Conservation (phyloP, 2,797 vertebrate species). For the Cossypha polioptera region DNA sequence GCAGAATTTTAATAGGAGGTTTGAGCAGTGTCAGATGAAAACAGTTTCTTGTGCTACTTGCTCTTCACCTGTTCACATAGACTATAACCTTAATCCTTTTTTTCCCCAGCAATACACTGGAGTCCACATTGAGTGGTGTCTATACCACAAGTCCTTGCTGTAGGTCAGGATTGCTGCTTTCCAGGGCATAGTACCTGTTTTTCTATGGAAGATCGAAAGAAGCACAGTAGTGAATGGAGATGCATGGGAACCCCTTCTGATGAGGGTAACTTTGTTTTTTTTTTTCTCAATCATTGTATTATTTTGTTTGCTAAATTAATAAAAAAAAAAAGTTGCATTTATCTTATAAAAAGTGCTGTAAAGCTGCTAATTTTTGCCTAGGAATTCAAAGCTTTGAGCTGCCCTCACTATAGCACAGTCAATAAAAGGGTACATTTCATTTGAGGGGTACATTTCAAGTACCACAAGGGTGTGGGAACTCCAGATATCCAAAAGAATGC, state of each 20-base stretch:
- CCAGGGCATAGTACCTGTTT: neutral
- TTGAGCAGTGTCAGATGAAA: neutral
- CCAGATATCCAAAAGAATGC: neutral
- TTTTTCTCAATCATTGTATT: neutral
- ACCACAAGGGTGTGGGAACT: neutral
- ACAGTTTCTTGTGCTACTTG: neutral
- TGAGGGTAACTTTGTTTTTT: neutral
- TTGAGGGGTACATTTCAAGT: neutral
- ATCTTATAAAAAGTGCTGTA: neutral
- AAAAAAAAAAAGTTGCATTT: neutral
- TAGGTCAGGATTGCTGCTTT: neutral
- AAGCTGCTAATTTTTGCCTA: neutral
- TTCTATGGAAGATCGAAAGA: neutral
- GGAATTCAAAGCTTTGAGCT: neutral
- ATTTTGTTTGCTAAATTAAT: neutral
- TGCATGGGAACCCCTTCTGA: neutral
- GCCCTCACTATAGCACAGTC: neutral
- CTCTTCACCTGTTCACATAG: neutral
- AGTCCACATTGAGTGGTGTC: neutral
- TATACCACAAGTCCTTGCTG: neutral
- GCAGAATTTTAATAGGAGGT: neutral
- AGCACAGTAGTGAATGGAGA: neutral
- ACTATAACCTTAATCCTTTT: neutral
- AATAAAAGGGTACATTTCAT: neutral
- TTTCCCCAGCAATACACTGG: rapidly evolving